A percentile compares a stretch with the other conserved stretches of the same genome.
phyloP scores from a whole-genome alignment of 1,140 invertebrate genomes.

The Hypsibius dujardini region DNA sequence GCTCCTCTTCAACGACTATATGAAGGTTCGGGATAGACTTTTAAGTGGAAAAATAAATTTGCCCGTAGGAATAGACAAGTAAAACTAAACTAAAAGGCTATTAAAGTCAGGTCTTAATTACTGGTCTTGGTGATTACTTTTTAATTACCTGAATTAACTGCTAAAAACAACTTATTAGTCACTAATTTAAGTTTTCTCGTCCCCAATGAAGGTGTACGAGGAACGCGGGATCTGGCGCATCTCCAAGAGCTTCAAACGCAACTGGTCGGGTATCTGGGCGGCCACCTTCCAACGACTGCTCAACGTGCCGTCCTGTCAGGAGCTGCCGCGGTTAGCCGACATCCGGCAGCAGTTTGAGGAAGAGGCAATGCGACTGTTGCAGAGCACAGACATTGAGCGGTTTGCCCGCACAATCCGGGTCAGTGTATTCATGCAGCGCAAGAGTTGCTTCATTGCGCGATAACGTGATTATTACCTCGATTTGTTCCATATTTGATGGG shows the following conservation, averaged over 20 bases:
- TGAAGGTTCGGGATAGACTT: no score
- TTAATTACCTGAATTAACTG: no score
- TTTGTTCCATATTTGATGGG: no score
- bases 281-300: conserved; percentile 28
- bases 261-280: conserved; percentile 26
- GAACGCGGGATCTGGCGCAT: conserved; percentile 28
- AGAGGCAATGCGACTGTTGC: conserved; percentile 16
- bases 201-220: no score
- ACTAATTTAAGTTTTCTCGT: no score
- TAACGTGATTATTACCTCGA: no score
- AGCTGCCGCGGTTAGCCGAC: conserved; percentile 27
- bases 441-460: neutral
- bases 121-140: no score
- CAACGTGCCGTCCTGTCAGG: conserved; percentile 29
- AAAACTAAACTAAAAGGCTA: no score
- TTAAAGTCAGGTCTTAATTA: no score
- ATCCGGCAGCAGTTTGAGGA: conserved; percentile 28
- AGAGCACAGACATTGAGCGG: neutral
- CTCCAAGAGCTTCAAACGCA: conserved; percentile 23
- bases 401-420: neutral
- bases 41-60: no score
- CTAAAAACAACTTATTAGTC: no score
- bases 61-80: no score
- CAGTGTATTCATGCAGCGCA: conserved; percentile 4
- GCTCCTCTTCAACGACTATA: conserved; percentile 31